Percentiles rank a stretch among this genome's conserved stretches.
Conservation (phyloP, 2,113 vertebrate species). For the Macrotis lagotis region DNA sequence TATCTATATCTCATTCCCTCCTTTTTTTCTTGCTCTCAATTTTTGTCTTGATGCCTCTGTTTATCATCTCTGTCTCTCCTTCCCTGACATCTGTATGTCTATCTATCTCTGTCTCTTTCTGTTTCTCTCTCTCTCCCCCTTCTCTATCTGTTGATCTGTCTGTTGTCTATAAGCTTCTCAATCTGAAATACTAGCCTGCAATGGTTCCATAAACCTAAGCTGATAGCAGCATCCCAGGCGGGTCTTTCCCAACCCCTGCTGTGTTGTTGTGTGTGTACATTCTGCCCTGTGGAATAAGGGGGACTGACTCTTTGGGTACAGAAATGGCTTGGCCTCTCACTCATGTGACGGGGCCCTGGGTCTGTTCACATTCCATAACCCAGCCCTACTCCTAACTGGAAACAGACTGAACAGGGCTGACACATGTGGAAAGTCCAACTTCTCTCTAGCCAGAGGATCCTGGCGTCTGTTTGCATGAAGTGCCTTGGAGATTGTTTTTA, state of each 20-base stretch:
- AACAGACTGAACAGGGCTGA: not conserved
- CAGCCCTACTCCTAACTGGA: slow-evolving; percentile 1
- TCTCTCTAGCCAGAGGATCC: not conserved
- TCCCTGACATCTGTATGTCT: not conserved
- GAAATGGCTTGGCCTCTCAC: not conserved
- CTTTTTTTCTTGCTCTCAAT: not conserved
- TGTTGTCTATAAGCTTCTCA: not conserved
- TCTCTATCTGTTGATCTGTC: not conserved
- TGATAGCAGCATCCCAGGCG: not conserved
- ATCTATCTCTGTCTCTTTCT: not conserved
- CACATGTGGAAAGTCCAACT: not conserved
- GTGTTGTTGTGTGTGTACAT: not conserved
- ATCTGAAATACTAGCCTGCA: not conserved
- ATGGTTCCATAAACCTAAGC: not conserved
- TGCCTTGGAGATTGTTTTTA: not conserved
- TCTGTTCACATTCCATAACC: not conserved
- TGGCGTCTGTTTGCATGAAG: not conserved
- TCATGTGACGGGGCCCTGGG: not conserved
- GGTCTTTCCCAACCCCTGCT: not conserved
- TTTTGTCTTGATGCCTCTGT: not conserved
- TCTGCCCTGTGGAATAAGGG: not conserved
- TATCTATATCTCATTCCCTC: not conserved
- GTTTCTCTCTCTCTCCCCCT: too few species aligned
- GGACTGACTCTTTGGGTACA: not conserved
- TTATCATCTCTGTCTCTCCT: not conserved